Base-by-base conservation (phyloP, 2,888 invertebrate genomes). In the Nemoura dubitans region DNA sequence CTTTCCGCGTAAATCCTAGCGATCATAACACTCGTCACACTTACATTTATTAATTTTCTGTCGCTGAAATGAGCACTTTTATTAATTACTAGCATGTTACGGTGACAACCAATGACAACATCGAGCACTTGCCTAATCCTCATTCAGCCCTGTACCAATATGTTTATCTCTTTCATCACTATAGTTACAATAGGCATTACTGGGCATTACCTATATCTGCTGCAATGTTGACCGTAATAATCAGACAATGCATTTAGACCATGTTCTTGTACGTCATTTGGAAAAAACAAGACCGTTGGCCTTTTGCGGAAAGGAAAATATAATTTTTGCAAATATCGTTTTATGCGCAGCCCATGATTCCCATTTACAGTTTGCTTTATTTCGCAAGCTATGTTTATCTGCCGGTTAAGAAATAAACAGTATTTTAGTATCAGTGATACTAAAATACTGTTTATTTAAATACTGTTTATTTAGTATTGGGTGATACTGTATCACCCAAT, bases 21-120 rank as follows among this genome's bases (percentile, higher is more conserved):
- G 0, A 16, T 25, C 29, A n/a, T 21, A 28, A 30, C 82, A 2
- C 82, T 29, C 25, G 25, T 30, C n/a, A 42, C 83, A 42, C 43
- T 83, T 83, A 26, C 7, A 83, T 21, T 83, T 43, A 83, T 83
- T 83, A 83, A 43, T 21, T 87, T 87, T 84, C 85, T 84, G 86
- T 88, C 42, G 78, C 85, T 86, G 87, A 78, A 78, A 78, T 78
- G 3, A 25, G 26, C 14, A 78, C 78, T 78, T 78, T 78, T 78
- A 26, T 28, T 78, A 78, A 78, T 78, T 78, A 78, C 27, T 21
- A 78, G 7, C 78, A 25, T 28, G 26, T n/a, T 78, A n/a, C n/a
- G 78, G 7, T 78, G n/a, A 21, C 78, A 59, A 7, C 26, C 78
- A 6, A 78, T 26, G 59, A 59, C 59, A 59, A 21, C 59, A 59